phyloP scores from a whole-genome alignment of 2,797 vertebrate genomes.

The Cossypha niveicapilla region DNA sequence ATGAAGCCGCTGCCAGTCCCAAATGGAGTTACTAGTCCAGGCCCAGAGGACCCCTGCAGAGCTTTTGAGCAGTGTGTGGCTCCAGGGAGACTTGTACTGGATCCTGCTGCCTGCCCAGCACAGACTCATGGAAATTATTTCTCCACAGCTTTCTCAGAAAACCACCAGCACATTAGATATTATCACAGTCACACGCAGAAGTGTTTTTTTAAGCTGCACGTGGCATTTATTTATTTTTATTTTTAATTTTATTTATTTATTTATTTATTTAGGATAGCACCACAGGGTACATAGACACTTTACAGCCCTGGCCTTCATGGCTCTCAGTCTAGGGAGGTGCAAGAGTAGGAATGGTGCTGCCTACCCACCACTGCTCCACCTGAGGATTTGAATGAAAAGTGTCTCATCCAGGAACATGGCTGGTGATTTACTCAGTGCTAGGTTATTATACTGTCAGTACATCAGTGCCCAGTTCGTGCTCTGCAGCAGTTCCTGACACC shows the following conservation, averaged over 20 bases:
- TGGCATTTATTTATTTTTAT: background rate
- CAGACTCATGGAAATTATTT: rapidly evolving
- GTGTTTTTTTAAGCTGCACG: background rate
- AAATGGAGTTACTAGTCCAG: background rate
- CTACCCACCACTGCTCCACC: background rate
- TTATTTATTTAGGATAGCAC: slow-evolving; percentile 9
- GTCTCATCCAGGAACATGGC: background rate
- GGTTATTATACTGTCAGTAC: background rate
- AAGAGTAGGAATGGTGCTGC: background rate
- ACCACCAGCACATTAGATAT: background rate
- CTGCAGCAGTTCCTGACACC: background rate
- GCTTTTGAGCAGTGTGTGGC: background rate
- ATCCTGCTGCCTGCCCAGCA: background rate
- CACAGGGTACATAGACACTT: background rate
- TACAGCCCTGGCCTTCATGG: background rate
- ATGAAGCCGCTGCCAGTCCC: background rate
- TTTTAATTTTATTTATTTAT: too few relatives aligned
- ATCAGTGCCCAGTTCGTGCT: background rate
- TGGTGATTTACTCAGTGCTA: background rate
- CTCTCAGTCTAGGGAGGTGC: background rate
- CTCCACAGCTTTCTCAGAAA: background rate
- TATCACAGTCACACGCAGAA: background rate
- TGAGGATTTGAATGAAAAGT: background rate
- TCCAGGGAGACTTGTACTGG: background rate
- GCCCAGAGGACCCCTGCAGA: background rate